phyloP scores from a whole-genome alignment of 2,888 invertebrate genomes.

The Sarcophaga rosellei region DNA sequence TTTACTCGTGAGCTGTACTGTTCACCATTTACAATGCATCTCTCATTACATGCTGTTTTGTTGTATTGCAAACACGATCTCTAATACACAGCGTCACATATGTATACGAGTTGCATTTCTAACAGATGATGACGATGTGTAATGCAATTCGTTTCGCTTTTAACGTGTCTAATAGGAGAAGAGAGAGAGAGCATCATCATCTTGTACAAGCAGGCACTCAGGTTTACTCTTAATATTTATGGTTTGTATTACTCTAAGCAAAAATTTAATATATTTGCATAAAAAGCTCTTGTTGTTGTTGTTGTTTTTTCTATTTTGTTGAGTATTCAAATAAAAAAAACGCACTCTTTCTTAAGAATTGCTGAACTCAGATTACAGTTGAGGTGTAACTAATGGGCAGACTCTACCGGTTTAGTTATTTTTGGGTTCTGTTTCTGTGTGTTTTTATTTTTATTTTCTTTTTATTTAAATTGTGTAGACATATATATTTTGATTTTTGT shows the following conservation, averaged over 20 bases:
- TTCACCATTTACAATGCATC: too few species aligned
- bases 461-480: neutral
- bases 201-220: neutral
- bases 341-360: conserved; percentile 53
- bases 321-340: conserved; percentile 8
- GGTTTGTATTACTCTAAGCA: neutral
- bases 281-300: neutral
- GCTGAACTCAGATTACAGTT: conserved; percentile 53
- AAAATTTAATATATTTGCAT: conserved; percentile 5
- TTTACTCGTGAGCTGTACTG: too few species aligned
- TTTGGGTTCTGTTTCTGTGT: conserved; percentile 14
- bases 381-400: conserved; percentile 65
- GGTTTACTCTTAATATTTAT: too few species aligned
- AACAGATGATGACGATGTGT: too few species aligned
- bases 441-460: neutral
- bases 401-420: conserved; percentile 59
- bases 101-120: too few species aligned
- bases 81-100: too few species aligned
- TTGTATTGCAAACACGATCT: too few species aligned
- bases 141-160: too few species aligned
- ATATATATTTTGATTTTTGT: conserved; percentile 49
- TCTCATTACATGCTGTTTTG: too few species aligned
- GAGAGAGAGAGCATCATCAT: conserved; percentile 23
- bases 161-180: neutral
- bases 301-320: neutral